phyloP scores from a whole-genome alignment of 2,113 vertebrate species.

The Gobio gobio region DNA sequence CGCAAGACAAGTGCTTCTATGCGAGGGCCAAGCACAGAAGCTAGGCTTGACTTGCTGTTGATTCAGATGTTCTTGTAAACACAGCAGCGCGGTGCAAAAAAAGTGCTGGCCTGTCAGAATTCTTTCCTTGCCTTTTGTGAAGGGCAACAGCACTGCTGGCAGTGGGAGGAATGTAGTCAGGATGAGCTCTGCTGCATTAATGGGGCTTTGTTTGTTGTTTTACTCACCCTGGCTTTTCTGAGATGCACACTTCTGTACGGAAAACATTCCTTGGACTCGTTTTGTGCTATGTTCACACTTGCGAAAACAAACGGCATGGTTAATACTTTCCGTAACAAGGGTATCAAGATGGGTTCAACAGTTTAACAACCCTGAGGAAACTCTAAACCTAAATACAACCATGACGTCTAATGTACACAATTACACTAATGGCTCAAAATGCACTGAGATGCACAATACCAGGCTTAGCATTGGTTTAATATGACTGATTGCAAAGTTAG shows the following conservation, averaged over 20 bases:
- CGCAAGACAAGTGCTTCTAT: conserved; percentile 2
- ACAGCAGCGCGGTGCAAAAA: conserved; percentile 34
- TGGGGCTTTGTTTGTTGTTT: conserved; percentile 63
- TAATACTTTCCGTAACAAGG: conserved; percentile 51
- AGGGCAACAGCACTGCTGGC: conserved; percentile 46
- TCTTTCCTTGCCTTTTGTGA: conserved; percentile 44
- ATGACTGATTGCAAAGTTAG: not conserved
- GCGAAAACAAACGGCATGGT: conserved; percentile 47
- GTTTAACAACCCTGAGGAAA: conserved; percentile 56
- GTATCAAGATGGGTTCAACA: conserved; percentile 28
- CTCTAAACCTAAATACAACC: conserved; percentile 67
- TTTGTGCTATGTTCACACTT: conserved; percentile 37
- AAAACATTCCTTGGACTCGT: conserved; percentile 48
- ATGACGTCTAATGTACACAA: conserved; percentile 66
- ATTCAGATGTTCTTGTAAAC: conserved; percentile 47
- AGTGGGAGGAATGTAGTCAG: conserved; percentile 25
- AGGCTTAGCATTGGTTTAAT: conserved; percentile 2
- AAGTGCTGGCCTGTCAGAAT: conserved; percentile 56
- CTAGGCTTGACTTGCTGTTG: conserved; percentile 1
- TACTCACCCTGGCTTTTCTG: conserved; percentile 31
- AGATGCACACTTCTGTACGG: conserved; percentile 42
- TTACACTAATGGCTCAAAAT: conserved; percentile 43
- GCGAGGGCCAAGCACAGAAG: not conserved
- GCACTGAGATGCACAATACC: not conserved
- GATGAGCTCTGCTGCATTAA: conserved; percentile 47